Conservation (phyloP, 2,797 vertebrate species). For the Picus viridis region DNA sequence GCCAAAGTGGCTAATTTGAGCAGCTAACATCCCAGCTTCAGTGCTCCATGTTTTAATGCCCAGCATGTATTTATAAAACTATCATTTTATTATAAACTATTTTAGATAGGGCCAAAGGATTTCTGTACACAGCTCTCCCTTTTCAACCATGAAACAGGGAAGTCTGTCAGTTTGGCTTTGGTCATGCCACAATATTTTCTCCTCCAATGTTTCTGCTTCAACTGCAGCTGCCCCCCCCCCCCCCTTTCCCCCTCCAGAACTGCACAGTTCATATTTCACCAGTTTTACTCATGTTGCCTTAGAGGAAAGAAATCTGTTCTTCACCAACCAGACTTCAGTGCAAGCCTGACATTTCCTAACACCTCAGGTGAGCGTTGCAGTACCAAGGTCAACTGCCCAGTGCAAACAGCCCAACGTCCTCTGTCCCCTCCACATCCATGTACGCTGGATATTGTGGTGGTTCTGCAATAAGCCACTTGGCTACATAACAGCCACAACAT, state of each 20-base stretch:
- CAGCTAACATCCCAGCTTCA: not conserved
- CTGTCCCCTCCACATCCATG: not conserved
- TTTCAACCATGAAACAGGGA: not conserved
- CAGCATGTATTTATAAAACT: not conserved
- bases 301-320: not conserved
- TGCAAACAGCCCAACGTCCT: not conserved
- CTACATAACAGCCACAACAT: not conserved
- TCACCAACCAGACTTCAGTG: not conserved
- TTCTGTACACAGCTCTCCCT: not conserved
- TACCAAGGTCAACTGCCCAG: not conserved
- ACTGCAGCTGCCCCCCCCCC: not conserved
- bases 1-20: not conserved
- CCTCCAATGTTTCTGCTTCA: not conserved
- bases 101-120: not conserved
- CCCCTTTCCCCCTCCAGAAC: not conserved
- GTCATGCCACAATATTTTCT: not conserved
- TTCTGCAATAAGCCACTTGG: not conserved
- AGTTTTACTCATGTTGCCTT: not conserved
- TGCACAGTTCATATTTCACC: not conserved
- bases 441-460: not conserved
- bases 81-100: not conserved
- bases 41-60: not conserved
- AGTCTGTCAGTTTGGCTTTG: not conserved
- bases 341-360: not conserved
- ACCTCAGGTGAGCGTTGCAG: not conserved